These are phyloP conservation scores for Dunckerocampus dactyliophorus DNA, from an alignment of 2,113 vertebrate species.

Conservation along the genomic window DNA sequence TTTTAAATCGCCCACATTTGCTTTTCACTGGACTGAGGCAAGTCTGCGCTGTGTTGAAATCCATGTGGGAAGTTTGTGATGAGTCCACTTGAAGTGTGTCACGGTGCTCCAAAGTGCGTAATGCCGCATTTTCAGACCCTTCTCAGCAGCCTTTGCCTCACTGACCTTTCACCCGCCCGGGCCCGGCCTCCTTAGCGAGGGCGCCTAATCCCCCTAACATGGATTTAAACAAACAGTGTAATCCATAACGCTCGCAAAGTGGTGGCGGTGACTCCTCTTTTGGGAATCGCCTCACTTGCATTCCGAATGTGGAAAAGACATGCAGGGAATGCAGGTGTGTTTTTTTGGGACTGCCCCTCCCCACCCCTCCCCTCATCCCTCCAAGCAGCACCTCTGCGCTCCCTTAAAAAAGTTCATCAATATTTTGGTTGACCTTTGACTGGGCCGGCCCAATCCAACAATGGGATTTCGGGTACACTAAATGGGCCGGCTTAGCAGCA, in stretches of 20 bases:
- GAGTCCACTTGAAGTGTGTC: neutral
- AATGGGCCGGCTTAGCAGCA: constrained; percentile 72
- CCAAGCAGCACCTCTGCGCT: constrained; percentile 30
- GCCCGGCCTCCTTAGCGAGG: constrained; percentile 53
- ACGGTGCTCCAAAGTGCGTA: neutral
- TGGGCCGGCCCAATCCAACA: constrained; percentile 69
- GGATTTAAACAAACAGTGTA: constrained; percentile 71
- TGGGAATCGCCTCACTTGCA: constrained; percentile 6
- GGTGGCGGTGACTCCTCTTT: neutral
- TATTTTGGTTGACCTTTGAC: constrained; percentile 79
- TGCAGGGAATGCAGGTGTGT: neutral
- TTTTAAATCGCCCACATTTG: no score
- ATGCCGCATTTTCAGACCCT: constrained; percentile 65
- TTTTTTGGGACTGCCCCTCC: constrained; percentile 53
- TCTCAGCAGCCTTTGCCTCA: constrained; percentile 62
- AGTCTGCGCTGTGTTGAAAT: no score
- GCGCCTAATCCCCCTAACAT: constrained; percentile 67
- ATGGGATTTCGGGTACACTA: constrained; percentile 75
- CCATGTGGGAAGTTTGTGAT: no score
- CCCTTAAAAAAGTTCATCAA: constrained; percentile 73
- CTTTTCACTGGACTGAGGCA: no score
- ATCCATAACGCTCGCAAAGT: constrained; percentile 54
- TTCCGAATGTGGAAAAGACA: neutral
- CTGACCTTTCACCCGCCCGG: constrained; percentile 54
- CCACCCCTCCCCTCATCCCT: constrained; percentile 42